Base-by-base conservation (phyloP, 2,113 vertebrate genomes). In the Malurus melanocephalus region DNA sequence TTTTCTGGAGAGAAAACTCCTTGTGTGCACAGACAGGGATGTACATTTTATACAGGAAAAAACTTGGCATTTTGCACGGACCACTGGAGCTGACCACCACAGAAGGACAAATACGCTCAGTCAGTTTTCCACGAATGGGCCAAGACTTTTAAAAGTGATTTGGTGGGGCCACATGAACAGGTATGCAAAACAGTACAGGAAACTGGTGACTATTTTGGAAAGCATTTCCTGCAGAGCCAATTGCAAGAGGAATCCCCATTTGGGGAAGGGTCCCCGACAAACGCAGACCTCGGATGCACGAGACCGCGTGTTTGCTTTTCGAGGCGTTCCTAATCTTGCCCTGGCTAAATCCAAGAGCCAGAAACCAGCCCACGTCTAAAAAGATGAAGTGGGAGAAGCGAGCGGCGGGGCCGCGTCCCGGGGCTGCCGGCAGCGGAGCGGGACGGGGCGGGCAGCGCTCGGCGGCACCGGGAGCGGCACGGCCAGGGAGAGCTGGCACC, bases 401-500 rank as follows among this genome's bases (percentile, higher is more conserved):
- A 97, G 90, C 11, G 96, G 96, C 96, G 38, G 87, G 95, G 71
- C 94, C 24, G 26, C 1, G 43, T 4, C 16, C 45, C 12, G 12
- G 32, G 28, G 30, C 45, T 8, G 55, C 4, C 1, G 46, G 38
- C 46, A 48, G 15, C 2, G 8, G 52, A 89, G 94, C 90, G 77
- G 93, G 35, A 35, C 35, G 35, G 35, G 35, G 10, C 35, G 35
- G 35, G 10, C 33, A 33, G 33, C 33, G 33, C 33, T 33, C 33
- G 33, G 33, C 33, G 33, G 33, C 33, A 33, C 33, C 33, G 33
- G 8, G 52, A 89, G 94, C 35, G 35, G 35, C 38, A 38, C 97
- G 96, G 97, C 96, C 98, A 98, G 98, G 98, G 97, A n/a, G 18
- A 26, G 13, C n/a, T 3, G 9, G 6, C 27, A 53, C 40, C n/a